phyloP scores from a whole-genome alignment of 2,113 vertebrate species.

The Oryzias curvinotus region DNA sequence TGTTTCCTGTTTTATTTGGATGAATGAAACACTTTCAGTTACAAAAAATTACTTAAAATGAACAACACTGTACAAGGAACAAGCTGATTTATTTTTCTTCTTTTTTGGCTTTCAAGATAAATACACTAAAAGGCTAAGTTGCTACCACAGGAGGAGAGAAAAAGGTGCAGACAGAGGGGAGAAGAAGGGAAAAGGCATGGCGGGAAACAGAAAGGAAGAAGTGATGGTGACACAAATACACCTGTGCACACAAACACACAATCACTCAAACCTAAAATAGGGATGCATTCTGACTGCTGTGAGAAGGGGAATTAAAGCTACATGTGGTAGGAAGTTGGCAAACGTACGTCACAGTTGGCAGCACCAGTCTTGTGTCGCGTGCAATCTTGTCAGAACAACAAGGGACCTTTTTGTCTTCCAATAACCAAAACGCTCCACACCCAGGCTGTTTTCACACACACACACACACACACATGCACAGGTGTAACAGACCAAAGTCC shows the following conservation, averaged over 20 bases:
- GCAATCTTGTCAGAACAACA: constrained; percentile 38
- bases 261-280: constrained; percentile 30
- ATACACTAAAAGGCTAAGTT: constrained; percentile 82
- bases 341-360: constrained; percentile 50
- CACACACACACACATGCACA: constrained; percentile 5
- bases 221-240: constrained; percentile 16
- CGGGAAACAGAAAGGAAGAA: constrained; percentile 48
- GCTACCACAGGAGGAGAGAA: constrained; percentile 75
- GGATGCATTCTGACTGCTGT: constrained; percentile 25
- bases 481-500: constrained; percentile 16
- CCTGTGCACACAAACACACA: constrained; percentile 36
- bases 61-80: constrained; percentile 86
- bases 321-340: constrained; percentile 54
- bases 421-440: constrained; percentile 6
- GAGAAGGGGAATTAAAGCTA: constrained; percentile 50
- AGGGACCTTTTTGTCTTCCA: constrained; percentile 38
- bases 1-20: constrained; percentile 83
- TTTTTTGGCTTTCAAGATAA: constrained; percentile 80
- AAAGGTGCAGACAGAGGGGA: constrained; percentile 34
- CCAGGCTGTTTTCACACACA: neutral
- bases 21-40: constrained; percentile 86
- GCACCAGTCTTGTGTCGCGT: constrained; percentile 1
- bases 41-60: constrained; percentile 86
- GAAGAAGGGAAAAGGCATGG: constrained; percentile 14
- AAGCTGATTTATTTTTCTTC: constrained; percentile 78